Evolutionary conservation across 2,797 vertebrate genomes (phyloP).

Genomic region (Takifugu ocellatus): DNA sequence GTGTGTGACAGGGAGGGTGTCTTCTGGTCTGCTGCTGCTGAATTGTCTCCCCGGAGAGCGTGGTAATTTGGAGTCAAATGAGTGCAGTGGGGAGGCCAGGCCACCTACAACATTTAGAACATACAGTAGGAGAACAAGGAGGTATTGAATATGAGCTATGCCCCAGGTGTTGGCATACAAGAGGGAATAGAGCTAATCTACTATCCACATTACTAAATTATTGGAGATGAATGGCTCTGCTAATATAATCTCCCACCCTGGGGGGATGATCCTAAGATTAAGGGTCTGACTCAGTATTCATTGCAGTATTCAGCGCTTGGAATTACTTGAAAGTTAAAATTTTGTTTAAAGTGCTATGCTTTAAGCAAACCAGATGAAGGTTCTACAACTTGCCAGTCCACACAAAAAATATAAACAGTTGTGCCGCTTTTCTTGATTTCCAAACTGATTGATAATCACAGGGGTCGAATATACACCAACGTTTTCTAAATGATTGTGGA

Average conservation of each 20-base stretch:
- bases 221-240: constrained; percentile 76
- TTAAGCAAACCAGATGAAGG: constrained; percentile 42
- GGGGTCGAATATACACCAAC: constrained; percentile 8
- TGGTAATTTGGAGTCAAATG: constrained; percentile 65
- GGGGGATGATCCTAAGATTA: constrained; percentile 73
- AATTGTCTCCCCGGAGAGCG: constrained; percentile 43
- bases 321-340: constrained; percentile 60
- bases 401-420: constrained; percentile 26
- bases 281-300: constrained; percentile 66
- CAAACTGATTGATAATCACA: constrained; percentile 13
- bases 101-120: constrained; percentile 58
- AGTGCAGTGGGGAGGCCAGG: constrained; percentile 43
- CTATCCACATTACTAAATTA: constrained; percentile 78
- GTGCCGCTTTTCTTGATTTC: neutral
- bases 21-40: constrained; percentile 57
- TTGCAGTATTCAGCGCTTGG: constrained; percentile 53
- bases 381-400: constrained; percentile 28
- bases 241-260: constrained; percentile 73
- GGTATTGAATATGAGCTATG: constrained; percentile 60
- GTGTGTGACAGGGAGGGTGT: neutral
- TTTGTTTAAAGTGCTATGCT: constrained; percentile 47
- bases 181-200: constrained; percentile 74
- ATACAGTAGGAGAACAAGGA: constrained; percentile 60
- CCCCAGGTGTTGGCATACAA: constrained; percentile 64
- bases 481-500: constrained; percentile 10